A percentile compares a stretch with the other conserved stretches of the same genome.
These are phyloP conservation scores for Chloroceryle amazona DNA, from an alignment of 2,797 vertebrate species.

Conservation along the genomic window DNA sequence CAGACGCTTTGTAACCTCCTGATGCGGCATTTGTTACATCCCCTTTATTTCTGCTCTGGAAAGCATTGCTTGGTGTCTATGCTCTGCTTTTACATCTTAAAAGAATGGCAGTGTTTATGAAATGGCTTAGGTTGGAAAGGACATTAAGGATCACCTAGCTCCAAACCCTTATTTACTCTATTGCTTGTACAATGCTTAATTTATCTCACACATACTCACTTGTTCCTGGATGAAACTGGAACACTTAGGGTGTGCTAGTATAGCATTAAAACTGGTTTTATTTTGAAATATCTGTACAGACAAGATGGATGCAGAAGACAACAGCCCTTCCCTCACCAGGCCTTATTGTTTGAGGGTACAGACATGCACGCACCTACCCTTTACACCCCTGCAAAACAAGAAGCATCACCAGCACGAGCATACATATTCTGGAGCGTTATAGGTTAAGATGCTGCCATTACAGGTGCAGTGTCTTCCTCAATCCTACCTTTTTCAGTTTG, in stretches of 20 bases:
- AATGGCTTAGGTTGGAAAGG: not conserved
- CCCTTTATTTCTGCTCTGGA: not conserved
- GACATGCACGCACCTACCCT: not conserved
- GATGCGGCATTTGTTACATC: not conserved
- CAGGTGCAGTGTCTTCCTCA: not conserved
- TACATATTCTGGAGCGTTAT: fast-evolving
- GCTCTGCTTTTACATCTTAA: not conserved
- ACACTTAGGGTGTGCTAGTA: fast-evolving
- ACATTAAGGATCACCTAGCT: not conserved
- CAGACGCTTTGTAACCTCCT: not conserved
- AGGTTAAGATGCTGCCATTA: not conserved
- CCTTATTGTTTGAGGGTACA: not conserved
- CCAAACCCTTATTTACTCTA: not conserved
- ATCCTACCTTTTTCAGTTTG: too few species aligned
- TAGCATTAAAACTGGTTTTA: not conserved
- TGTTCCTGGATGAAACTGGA: not conserved
- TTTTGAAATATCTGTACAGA: not conserved
- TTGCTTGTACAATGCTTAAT: not conserved
- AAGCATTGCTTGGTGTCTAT: not conserved
- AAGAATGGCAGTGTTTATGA: not conserved
- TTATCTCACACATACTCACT: not conserved
- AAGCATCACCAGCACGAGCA: fast-evolving
- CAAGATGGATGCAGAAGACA: not conserved
- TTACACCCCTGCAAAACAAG: not conserved
- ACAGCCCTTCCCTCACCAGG: not conserved